phyloP scores from a whole-genome alignment of 2,888 invertebrate genomes.

The Pterostichus madidus region DNA sequence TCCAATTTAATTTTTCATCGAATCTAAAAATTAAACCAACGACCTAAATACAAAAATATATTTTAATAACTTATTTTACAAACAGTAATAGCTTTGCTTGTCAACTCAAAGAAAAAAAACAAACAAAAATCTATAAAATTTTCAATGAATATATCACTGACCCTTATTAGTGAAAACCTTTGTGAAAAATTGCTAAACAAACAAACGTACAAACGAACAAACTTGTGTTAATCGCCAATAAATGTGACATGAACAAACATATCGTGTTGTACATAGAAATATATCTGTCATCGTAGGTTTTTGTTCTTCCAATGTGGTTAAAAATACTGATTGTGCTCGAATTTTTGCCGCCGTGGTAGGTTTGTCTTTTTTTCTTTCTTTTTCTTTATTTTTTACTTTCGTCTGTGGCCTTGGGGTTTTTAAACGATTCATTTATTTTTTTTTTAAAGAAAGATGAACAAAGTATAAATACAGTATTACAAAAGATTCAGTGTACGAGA shows the following conservation, averaged over 20 bases:
- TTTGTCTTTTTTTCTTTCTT: constrained; percentile 7
- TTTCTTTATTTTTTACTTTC: constrained; percentile 24
- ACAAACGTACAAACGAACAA: constrained; percentile 34
- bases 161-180: constrained; percentile 20
- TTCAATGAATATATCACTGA: constrained; percentile 12
- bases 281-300: constrained; percentile 53
- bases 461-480: no score
- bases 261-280: constrained; percentile 44
- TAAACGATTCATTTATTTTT: constrained; percentile 24
- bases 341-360: constrained; percentile 28
- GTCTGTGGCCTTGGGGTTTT: constrained; percentile 13
- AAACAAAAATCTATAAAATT: background rate
- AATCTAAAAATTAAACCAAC: constrained; percentile 14
- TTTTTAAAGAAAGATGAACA: background rate
- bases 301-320: constrained; percentile 22
- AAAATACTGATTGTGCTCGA: constrained; percentile 33
- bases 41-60: constrained; percentile 43
- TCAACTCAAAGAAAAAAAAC: background rate
- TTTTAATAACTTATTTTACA: constrained; percentile 4
- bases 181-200: constrained; percentile 51
- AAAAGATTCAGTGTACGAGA: no score
- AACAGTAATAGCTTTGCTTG: background rate
- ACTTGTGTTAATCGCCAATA: constrained; percentile 40
- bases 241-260: constrained; percentile 52
- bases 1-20: constrained; percentile 44